Conservation (phyloP, 2,888 invertebrate genomes). For the Dendrolimus pini region DNA sequence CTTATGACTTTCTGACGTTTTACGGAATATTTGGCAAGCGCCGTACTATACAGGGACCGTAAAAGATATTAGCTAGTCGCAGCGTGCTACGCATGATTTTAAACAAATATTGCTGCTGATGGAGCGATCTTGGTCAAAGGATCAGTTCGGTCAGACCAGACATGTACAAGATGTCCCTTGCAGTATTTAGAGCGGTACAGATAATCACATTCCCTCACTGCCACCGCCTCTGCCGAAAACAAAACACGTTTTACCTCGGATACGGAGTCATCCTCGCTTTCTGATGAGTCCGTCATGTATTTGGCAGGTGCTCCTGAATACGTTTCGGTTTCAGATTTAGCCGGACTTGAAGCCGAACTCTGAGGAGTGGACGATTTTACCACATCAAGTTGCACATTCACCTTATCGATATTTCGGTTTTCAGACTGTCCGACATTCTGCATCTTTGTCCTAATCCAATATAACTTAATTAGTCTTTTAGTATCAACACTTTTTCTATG, state of each 20-base stretch:
- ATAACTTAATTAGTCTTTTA: conserved; percentile 73
- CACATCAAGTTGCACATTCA: conserved; percentile 83
- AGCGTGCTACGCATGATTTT: conserved; percentile 48
- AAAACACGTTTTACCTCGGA: conserved; percentile 90
- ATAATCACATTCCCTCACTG: conserved; percentile 73
- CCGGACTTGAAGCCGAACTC: conserved; percentile 89
- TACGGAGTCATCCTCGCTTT: conserved; percentile 97
- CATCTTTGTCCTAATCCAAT: conserved; percentile 87
- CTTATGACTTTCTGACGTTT: conserved; percentile 76
- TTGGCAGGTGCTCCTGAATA: conserved; percentile 89
- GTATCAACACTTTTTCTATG: conserved; percentile 72
- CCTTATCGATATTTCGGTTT: conserved; percentile 88
- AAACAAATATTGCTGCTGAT: conserved; percentile 33
- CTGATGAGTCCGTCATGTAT: conserved; percentile 95
- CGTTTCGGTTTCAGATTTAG: conserved; percentile 91
- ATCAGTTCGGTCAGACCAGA: conserved; percentile 56
- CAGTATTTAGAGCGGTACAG: conserved; percentile 79
- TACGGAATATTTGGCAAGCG: conserved; percentile 76
- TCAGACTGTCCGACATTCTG: conserved; percentile 94
- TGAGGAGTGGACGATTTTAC: conserved; percentile 88
- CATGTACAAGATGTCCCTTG: conserved; percentile 81
- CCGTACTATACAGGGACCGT: conserved; percentile 63
- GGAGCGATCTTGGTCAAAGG: conserved; percentile 39
- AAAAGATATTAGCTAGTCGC: conserved; percentile 50
- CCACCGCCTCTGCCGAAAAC: conserved; percentile 74